Evolutionary conservation across 2,113 vertebrate genomes (phyloP).

Genomic region (Caretta caretta): DNA sequence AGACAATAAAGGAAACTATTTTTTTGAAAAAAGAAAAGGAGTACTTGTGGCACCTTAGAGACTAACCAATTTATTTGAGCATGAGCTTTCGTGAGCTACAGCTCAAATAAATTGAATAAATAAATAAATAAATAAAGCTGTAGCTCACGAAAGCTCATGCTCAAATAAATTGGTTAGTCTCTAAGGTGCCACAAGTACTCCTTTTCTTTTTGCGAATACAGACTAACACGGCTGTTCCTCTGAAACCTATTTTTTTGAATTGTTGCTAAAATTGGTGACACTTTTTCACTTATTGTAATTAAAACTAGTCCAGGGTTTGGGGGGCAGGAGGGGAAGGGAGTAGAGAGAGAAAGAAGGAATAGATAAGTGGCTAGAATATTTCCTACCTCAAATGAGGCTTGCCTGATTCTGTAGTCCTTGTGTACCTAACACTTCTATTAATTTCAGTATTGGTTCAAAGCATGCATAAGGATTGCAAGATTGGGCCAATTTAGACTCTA

Average conservation of each 20-base stretch:
- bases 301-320: background rate
- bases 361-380: background rate
- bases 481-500: fast-evolving
- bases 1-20: background rate
- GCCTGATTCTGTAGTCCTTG: background rate
- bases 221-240: too few species aligned
- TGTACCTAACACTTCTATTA: fast-evolving
- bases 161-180: too few species aligned
- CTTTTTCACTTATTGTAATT: background rate
- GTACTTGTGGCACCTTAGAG: too few species aligned
- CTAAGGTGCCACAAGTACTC: too few species aligned
- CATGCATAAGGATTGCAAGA: fast-evolving
- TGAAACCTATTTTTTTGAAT: background rate
- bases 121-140: too few species aligned
- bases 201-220: too few species aligned
- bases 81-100: too few species aligned
- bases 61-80: too few species aligned
- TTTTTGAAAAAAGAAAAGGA: too few species aligned
- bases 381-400: background rate
- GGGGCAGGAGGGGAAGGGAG: background rate
- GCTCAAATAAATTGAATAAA: too few species aligned
- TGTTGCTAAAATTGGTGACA: background rate
- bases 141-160: too few species aligned
- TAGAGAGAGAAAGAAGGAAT: background rate
- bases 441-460: background rate